Conservation (phyloP, 1,140 invertebrate species). For the Telenomus remus region DNA sequence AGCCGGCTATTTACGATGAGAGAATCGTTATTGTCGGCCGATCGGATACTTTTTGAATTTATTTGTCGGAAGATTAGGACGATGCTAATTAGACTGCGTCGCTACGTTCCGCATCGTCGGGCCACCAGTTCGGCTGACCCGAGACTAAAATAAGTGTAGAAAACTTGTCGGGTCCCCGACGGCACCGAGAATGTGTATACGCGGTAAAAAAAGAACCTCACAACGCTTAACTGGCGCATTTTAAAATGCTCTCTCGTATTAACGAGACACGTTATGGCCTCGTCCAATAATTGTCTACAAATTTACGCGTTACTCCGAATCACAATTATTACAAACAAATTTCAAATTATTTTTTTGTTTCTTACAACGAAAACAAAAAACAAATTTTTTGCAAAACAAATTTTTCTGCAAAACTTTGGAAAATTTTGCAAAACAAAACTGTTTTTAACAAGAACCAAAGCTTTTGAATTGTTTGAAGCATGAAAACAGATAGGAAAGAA, state of each 20-base stretch:
- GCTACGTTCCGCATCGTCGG: constrained; percentile 61
- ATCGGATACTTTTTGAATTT: constrained; percentile 65
- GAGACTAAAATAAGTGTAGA: constrained; percentile 61
- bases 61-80: constrained; percentile 63
- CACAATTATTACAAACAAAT: no score
- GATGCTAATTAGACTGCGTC: constrained; percentile 70
- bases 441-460: no score
- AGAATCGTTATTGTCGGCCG: constrained; percentile 60
- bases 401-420: no score
- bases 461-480: no score
- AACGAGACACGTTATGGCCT: constrained; percentile 25
- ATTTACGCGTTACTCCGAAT: constrained; percentile 54
- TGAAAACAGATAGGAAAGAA: constrained; percentile 42
- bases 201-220: constrained; percentile 37
- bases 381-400: no score
- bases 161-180: constrained; percentile 54
- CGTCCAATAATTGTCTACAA: neutral
- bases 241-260: constrained; percentile 53
- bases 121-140: constrained; percentile 53
- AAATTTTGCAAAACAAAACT: no score
- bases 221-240: constrained; percentile 43
- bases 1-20: constrained; percentile 58
- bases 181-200: constrained; percentile 32
- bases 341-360: no score
- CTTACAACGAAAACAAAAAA: no score